These are phyloP conservation scores for Lophura nycthemera DNA, from an alignment of 2,113 vertebrate species.

Conservation along the genomic window DNA sequence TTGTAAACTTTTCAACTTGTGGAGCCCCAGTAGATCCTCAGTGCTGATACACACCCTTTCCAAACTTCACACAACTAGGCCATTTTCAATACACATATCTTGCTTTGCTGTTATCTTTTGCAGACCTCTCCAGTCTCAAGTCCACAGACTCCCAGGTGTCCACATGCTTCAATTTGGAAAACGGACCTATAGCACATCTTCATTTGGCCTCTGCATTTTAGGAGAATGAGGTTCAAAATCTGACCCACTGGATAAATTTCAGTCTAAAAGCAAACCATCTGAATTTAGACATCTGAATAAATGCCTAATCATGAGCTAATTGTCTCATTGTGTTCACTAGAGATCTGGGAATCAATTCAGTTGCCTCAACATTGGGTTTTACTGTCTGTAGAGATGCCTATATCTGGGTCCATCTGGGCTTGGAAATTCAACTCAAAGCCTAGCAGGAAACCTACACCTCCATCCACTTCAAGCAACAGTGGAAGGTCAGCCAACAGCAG, in stretches of 20 bases:
- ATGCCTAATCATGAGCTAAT: background rate
- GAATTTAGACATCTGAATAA: background rate
- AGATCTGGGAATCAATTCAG: background rate
- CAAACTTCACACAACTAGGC: background rate
- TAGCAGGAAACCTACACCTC: background rate
- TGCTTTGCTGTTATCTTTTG: background rate
- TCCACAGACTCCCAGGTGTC: background rate
- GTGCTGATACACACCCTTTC: background rate
- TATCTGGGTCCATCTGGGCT: background rate
- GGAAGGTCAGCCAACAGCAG: too few relatives aligned
- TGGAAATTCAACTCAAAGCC: background rate
- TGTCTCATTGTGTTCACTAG: background rate
- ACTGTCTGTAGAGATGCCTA: background rate
- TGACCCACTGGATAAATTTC: background rate
- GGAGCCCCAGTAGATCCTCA: background rate
- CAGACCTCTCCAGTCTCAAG: background rate
- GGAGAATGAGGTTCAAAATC: background rate
- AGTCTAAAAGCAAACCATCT: background rate
- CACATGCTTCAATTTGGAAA: background rate
- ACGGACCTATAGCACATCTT: fast-evolving
- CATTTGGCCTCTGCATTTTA: background rate
- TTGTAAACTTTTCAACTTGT: background rate
- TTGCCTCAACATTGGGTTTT: background rate
- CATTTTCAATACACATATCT: background rate
- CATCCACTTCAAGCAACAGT: background rate